Evolutionary conservation across 1,140 invertebrate genomes (phyloP).

Genomic region (Megalopta genalis): DNA sequence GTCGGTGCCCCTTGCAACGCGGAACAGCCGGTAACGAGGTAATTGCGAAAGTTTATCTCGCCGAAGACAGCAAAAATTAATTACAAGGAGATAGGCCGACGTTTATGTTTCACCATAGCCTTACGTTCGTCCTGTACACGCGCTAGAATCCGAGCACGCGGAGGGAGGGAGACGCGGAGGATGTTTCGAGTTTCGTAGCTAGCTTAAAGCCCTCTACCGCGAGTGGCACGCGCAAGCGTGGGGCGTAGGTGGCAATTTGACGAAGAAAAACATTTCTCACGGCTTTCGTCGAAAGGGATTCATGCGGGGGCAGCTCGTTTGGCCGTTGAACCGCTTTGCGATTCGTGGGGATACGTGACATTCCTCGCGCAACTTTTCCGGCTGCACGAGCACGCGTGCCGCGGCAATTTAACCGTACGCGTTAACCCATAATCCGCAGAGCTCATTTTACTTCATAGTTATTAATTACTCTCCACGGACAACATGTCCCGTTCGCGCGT

Average conservation of each 20-base stretch:
- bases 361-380: neutral
- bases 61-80: slow-evolving; percentile 63
- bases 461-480: slow-evolving; percentile 51
- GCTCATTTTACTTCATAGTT: slow-evolving; percentile 31
- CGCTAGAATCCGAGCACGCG: neutral
- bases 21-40: slow-evolving; percentile 45
- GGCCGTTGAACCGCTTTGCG: neutral
- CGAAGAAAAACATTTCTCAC: slow-evolving; percentile 1
- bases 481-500: slow-evolving; percentile 12
- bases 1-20: neutral
- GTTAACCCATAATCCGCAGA: slow-evolving; percentile 34
- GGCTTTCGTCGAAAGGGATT: neutral
- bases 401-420: slow-evolving; percentile 17
- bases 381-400: slow-evolving; percentile 2
- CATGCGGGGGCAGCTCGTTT: neutral
- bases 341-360: slow-evolving; percentile 1
- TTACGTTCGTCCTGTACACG: slow-evolving; percentile 47
- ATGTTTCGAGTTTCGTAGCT: too few species aligned
- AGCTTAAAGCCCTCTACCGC: too few species aligned
- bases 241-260: neutral
- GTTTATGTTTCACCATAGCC: slow-evolving; percentile 48
- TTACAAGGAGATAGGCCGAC: slow-evolving; percentile 53
- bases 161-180: too few species aligned
- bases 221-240: neutral
- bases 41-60: slow-evolving; percentile 66